Conservation (phyloP, 2,113 vertebrate species). For the Loxodonta africana region DNA sequence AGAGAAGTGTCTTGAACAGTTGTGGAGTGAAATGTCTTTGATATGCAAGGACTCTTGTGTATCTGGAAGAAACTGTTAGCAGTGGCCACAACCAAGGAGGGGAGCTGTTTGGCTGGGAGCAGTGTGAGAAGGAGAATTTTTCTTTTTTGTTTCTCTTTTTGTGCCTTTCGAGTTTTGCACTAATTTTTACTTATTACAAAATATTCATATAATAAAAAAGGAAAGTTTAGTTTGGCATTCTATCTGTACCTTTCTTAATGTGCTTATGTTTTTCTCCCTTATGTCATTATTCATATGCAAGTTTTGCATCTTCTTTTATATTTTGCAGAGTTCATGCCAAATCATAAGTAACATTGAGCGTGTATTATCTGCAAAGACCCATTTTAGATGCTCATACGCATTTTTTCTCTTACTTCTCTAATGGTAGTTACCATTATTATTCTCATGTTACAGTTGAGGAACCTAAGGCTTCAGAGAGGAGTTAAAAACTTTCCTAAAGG, state of each 20-base stretch:
- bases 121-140: neutral
- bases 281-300: neutral
- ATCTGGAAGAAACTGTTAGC: neutral
- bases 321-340: conserved; percentile 42
- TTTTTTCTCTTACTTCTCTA: neutral
- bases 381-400: neutral
- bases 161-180: conserved; percentile 16
- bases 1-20: neutral
- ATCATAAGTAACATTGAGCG: neutral
- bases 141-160: neutral
- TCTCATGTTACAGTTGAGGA: neutral
- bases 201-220: conserved; percentile 21
- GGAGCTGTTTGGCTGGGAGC: neutral
- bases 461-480: neutral
- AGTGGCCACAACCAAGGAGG: neutral
- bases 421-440: neutral
- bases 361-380: neutral
- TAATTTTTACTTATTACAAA: conserved; percentile 35
- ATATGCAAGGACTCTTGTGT: neutral
- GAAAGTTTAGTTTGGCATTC: neutral
- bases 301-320: neutral
- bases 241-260: conserved; percentile 10
- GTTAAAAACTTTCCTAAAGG: neutral
- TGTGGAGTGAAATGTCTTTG: neutral
- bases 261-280: neutral